Evolutionary conservation across 2,113 vertebrate genomes (phyloP).

Genomic region (Stictonetta naevosa): DNA sequence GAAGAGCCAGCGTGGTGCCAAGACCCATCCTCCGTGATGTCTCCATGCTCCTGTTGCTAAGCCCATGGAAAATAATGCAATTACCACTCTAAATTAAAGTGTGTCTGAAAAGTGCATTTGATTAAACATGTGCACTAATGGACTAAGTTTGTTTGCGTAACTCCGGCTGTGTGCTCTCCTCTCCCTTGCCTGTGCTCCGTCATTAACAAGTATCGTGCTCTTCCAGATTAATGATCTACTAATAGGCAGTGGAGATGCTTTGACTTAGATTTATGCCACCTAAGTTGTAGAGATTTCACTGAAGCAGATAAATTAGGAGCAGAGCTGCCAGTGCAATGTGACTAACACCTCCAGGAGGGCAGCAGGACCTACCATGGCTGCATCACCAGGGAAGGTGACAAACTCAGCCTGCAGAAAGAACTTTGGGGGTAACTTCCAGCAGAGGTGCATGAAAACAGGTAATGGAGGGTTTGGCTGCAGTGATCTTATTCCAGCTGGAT

Average conservation of each 20-base stretch:
- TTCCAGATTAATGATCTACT: background rate
- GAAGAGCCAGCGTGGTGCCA: background rate
- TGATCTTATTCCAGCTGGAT: background rate
- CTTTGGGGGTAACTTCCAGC: background rate
- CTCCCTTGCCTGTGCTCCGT: background rate
- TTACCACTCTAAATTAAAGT: background rate
- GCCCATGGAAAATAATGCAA: background rate
- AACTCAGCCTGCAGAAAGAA: background rate
- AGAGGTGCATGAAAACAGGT: background rate
- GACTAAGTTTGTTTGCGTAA: background rate
- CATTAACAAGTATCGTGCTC: background rate
- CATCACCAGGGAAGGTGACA: background rate
- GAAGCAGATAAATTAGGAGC: background rate
- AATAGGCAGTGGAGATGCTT: background rate
- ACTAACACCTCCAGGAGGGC: background rate
- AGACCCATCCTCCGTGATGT: background rate
- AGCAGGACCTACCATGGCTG: background rate
- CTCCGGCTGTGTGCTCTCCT: background rate
- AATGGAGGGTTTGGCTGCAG: background rate
- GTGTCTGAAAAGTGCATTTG: background rate
- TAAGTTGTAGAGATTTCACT: background rate
- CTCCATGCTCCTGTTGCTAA: background rate
- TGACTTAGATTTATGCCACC: background rate
- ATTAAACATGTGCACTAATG: background rate
- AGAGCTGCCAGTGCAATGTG: background rate